Percentiles rank a stretch among this genome's conserved stretches.
phyloP scores from a whole-genome alignment of 2,113 vertebrate species.

The Indicator maculatus region DNA sequence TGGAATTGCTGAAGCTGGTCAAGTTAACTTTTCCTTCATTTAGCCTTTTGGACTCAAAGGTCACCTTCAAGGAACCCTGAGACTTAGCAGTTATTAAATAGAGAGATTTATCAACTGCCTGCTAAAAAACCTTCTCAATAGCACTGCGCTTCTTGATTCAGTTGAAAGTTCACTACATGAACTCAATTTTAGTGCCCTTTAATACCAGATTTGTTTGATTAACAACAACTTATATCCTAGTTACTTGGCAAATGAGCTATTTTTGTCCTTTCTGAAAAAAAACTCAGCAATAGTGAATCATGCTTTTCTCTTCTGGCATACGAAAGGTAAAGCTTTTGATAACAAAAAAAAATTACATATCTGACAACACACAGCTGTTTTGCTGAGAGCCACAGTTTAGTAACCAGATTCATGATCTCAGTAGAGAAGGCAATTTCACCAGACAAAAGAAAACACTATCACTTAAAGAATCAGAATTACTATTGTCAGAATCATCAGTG shows the following conservation, averaged over 20 bases:
- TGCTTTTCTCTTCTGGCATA: background rate
- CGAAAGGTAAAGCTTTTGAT: background rate
- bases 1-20: background rate
- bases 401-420: background rate
- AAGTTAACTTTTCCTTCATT: background rate
- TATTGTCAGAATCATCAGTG: background rate
- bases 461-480: background rate
- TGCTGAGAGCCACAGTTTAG: background rate
- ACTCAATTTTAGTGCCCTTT: background rate
- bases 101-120: background rate
- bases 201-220: background rate
- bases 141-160: background rate
- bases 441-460: background rate
- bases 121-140: background rate
- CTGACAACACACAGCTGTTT: background rate
- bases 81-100: background rate
- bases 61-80: background rate
- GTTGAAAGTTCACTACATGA: background rate
- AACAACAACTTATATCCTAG: background rate
- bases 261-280: background rate
- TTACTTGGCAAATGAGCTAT: background rate
- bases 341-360: background rate
- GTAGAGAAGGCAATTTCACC: background rate
- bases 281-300: background rate
- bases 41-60: background rate